These are phyloP conservation scores for Geotrypetes seraphini DNA, from an alignment of 2,797 vertebrate genomes.

Conservation along the genomic window DNA sequence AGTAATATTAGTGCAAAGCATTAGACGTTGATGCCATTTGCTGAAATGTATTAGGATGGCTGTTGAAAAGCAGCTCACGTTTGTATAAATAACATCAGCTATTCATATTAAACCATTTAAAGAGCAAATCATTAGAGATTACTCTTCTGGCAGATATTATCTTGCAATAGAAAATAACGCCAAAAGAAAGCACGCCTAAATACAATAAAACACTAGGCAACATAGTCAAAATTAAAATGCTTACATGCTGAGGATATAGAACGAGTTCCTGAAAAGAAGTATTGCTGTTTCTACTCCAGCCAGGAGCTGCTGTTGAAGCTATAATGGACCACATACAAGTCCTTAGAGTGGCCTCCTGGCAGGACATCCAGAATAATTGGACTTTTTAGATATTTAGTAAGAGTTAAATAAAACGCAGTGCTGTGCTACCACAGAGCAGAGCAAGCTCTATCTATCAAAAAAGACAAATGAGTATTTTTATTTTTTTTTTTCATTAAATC, in stretches of 20 bases:
- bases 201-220: constrained; percentile 25
- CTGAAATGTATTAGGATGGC: no score
- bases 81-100: constrained; percentile 19
- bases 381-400: not conserved
- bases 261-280: constrained; percentile 5
- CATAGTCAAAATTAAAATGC: constrained; percentile 17
- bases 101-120: constrained; percentile 16
- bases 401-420: not conserved
- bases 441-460: not conserved
- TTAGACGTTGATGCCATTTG: no score
- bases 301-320: constrained; percentile 20
- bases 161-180: constrained; percentile 27
- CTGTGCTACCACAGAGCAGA: not conserved
- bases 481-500: no score
- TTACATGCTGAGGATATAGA: not conserved
- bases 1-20: no score
- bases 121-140: constrained; percentile 24
- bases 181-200: constrained; percentile 23
- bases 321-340: constrained; percentile 8
- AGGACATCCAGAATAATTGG: constrained; percentile 9
- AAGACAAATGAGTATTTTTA: no score
- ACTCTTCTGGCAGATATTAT: constrained; percentile 27
- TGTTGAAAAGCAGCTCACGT: no score
- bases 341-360: constrained; percentile 10
- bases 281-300: constrained; percentile 8